Percentiles rank a stretch among this genome's conserved stretches.
These are phyloP conservation scores for Melanogrammus aeglefinus DNA, from an alignment of 2,797 vertebrate species.

Conservation along the genomic window DNA sequence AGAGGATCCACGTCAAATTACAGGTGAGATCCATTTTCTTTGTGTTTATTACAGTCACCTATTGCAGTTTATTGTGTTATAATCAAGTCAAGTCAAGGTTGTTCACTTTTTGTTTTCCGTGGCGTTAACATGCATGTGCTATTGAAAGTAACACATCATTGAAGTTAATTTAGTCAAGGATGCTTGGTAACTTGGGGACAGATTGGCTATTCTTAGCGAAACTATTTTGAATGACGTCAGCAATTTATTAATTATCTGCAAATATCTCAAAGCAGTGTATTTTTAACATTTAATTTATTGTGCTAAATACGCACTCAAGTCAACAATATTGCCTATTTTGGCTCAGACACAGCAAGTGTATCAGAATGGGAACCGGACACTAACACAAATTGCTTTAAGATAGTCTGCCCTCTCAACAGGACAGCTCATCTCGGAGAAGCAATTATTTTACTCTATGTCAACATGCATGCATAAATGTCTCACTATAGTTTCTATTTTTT, in stretches of 20 bases:
- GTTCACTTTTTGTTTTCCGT: neutral
- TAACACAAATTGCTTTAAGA: neutral
- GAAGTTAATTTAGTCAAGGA: constrained; percentile 56
- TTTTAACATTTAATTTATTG: constrained; percentile 51
- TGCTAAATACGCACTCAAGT: neutral
- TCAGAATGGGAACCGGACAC: neutral
- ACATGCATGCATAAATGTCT: neutral
- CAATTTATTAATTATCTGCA: constrained; percentile 58
- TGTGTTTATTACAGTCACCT: neutral
- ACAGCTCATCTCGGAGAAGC: neutral
- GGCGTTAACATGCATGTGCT: constrained; percentile 14
- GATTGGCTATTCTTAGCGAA: constrained; percentile 60
- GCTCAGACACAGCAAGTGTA: neutral
- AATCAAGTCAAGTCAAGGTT: neutral
- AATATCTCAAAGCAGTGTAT: constrained; percentile 39
- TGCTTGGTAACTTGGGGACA: constrained; percentile 60
- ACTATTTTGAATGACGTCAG: constrained; percentile 59
- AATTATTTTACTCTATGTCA: neutral
- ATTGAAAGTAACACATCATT: constrained; percentile 34
- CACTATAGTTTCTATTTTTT: neutral
- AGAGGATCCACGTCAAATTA: constrained; percentile 24
- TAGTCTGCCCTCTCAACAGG: neutral
- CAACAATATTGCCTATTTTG: neutral
- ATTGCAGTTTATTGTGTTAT: too few species aligned
- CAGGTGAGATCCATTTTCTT: constrained; percentile 54